Evolutionary conservation across 1,140 invertebrate species (phyloP).

Genomic region (Drosophila mayri): DNA sequence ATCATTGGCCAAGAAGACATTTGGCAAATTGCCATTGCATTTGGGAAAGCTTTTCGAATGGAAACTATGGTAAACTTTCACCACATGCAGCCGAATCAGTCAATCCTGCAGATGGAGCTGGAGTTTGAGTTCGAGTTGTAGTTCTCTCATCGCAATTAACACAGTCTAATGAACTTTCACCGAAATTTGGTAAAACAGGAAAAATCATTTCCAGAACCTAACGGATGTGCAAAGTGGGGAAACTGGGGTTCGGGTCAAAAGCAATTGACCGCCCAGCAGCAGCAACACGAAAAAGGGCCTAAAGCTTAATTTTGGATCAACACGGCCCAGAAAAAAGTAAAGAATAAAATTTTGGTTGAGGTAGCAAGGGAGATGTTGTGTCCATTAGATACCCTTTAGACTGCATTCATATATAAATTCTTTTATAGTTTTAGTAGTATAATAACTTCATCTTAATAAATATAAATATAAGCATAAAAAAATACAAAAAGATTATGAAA

Average conservation of each 20-base stretch:
- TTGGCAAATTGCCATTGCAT: slow-evolving; percentile 81
- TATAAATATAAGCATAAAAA: neutral
- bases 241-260: slow-evolving; percentile 66
- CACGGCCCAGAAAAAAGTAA: slow-evolving; percentile 43
- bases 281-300: slow-evolving; percentile 56
- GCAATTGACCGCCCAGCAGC: slow-evolving; percentile 75
- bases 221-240: slow-evolving; percentile 62
- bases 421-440: too few relatives aligned
- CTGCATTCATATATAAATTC: neutral
- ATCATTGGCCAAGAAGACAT: slow-evolving; percentile 79
- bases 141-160: slow-evolving; percentile 55
- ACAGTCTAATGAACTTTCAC: slow-evolving; percentile 75
- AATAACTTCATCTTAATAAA: too few relatives aligned
- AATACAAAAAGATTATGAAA: neutral
- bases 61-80: slow-evolving; percentile 59
- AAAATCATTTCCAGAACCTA: slow-evolving; percentile 73
- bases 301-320: slow-evolving; percentile 59
- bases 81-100: slow-evolving; percentile 55
- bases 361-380: neutral
- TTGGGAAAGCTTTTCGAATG: slow-evolving; percentile 57
- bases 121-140: neutral
- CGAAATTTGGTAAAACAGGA: slow-evolving; percentile 57
- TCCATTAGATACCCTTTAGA: slow-evolving; percentile 11
- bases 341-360: slow-evolving; percentile 13
- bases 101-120: slow-evolving; percentile 47